Base-by-base conservation (phyloP, 1,140 invertebrate genomes). In the Pseudomyrmex dendroicus region DNA sequence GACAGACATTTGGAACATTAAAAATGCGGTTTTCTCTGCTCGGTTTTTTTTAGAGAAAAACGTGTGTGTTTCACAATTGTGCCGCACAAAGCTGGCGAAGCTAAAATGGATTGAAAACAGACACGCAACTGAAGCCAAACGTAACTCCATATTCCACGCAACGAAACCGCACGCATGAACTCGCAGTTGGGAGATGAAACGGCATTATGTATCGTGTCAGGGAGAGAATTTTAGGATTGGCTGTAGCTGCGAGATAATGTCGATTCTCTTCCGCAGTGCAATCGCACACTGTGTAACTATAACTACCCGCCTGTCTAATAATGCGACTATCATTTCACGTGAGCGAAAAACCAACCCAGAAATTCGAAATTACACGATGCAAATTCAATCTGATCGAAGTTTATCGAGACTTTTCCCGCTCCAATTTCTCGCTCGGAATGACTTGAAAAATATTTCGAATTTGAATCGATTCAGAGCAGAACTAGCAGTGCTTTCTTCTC, bases 151-250 rank as follows among this genome's bases (percentile, higher is more conserved):
- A 7, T 7, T 66, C 64, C 62, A 66, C 50, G 25, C n/a, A 35
- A 35, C 35, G 50, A 77, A 77, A 77, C 73, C 73, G n/a, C 62
- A 25, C 48, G 73, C 61, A 62, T 77, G 74, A 67, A 64, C 46
- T 52, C 62, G 63, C 50, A 46, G 35, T 35, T 56, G 13, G 15
- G 66, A 25, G 48, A 52, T 52, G 62, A 35, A 35, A 35, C 35
- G 25, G 62, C 25, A 35, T 35, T 35, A 35, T 35, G 13, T 66
- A 63, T 4, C 56, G 74, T 35, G 50, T 35, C 35, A 35, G 35
- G 35, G 35, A 67, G 74, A 77, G 74, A 63, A 74, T 62, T 74
- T 61, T 44, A 62, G 57, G 20, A 77, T 77, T 77, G 74, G 74
- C 74, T 77, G 74, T 63, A 56, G 35, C 50, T 1, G 9, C 35